These are phyloP conservation scores for Hipparchia semele DNA, from an alignment of 2,888 invertebrate species.

Conservation along the genomic window DNA sequence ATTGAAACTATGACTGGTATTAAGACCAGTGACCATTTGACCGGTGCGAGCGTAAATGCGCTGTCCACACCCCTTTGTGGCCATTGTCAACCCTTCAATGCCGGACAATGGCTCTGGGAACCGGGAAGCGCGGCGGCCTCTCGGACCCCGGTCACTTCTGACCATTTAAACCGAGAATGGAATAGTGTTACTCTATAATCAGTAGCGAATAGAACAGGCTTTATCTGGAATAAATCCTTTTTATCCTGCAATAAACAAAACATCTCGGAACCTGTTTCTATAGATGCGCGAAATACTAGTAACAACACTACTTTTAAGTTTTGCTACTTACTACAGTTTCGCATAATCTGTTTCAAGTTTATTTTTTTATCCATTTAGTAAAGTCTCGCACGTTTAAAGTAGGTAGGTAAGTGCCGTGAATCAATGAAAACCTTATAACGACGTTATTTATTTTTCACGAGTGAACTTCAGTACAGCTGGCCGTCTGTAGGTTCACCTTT, in stretches of 20 bases:
- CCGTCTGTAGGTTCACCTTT: conserved; percentile 36
- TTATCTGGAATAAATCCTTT: conserved; percentile 21
- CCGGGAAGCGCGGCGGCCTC: conserved; percentile 66
- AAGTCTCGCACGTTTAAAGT: neutral
- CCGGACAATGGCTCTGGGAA: conserved; percentile 72
- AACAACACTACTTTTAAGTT: conserved; percentile 6
- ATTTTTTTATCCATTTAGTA: conserved; percentile 3
- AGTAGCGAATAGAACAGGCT: conserved; percentile 35
- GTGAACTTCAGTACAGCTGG: conserved; percentile 31
- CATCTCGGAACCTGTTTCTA: conserved; percentile 9
- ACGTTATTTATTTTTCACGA: conserved; percentile 31
- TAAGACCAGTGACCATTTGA: conserved; percentile 74
- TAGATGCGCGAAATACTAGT: conserved; percentile 13
- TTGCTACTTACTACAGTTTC: conserved; percentile 10
- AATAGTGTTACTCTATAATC: conserved; percentile 51
- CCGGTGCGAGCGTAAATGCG: conserved; percentile 66
- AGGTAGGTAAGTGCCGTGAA: neutral
- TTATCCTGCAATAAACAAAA: conserved; percentile 25
- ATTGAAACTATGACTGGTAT: conserved; percentile 72
- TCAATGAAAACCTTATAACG: conserved; percentile 2
- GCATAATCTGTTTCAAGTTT: conserved; percentile 10
- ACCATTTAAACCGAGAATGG: conserved; percentile 67
- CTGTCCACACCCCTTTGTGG: conserved; percentile 80
- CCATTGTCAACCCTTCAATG: conserved; percentile 73
- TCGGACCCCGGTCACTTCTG: conserved; percentile 53